Evolutionary conservation across 1,140 invertebrate species (phyloP), one percentile per base, ranked within the genome.

Genomic region (Melitaea cinxia): DNA sequence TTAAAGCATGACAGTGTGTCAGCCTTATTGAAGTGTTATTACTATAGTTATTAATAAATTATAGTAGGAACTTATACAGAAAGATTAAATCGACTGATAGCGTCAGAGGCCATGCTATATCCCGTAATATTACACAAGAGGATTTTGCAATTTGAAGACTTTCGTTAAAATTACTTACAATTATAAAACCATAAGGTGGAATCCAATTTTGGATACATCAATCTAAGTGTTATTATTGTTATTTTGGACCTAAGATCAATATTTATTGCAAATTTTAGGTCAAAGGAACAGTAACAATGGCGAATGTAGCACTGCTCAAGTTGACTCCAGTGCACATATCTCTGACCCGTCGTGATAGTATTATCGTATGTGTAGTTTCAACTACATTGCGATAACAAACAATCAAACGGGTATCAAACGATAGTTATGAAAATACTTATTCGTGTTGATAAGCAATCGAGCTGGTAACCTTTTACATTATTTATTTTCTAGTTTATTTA

Each of bases 361-460:
- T 15, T 55, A 63, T 55, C 52, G n/a, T 17, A 17, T 45, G 35
- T 28, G 28, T 61, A 23, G 19, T 12, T 23, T 55, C 42, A 39
- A 63, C 54, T 55, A 57, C 35, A 57, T 53, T 39, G 37, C 55
- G 68, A 65, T 70, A 68, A 30, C 53, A 59, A 65, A 70, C 53
- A 70, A 70, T 70, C 68, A 61, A 70, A 70, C 35, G 49, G 49
- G 53, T 42, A 67, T 61, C 37, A 42, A 42, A 42, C 30, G 39
- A 60, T 47, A 21, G 37, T 55, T 56, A 55, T 60, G 47, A 42
- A 30, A 37, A 58, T 59, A 21, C 42, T 17, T 59, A 49, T 33
- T 57, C 15, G 15, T 33, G 39, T 49, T 45, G 56, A 59, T 59
- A 59, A 49, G 54, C 19, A 42, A 1, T 14, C 28, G 12, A 42